Conservation (phyloP, 1,140 invertebrate species). For the Samia ricini region DNA sequence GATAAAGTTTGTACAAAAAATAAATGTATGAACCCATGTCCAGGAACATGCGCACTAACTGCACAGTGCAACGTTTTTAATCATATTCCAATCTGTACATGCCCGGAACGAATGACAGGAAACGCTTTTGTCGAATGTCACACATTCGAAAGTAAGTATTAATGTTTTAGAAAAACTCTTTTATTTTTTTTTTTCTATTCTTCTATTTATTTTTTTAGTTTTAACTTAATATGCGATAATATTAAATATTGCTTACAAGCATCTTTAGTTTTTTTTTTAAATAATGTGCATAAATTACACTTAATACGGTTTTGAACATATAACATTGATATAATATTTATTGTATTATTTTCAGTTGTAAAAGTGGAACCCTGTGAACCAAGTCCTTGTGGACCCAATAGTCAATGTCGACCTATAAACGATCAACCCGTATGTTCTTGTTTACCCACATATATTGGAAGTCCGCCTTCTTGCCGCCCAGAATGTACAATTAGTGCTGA, state of each 20-base stretch:
- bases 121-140: constrained; percentile 82
- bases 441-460: constrained; percentile 84
- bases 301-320: not conserved
- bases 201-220: not conserved
- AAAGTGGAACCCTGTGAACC: constrained; percentile 79
- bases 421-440: constrained; percentile 86
- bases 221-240: not conserved
- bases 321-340: not conserved
- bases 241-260: no score
- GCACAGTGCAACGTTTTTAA: constrained; percentile 84
- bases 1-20: constrained; percentile 83
- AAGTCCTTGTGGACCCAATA: constrained; percentile 86
- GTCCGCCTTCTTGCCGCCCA: constrained; percentile 84
- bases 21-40: constrained; percentile 86
- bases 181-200: not conserved
- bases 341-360: constrained; percentile 39
- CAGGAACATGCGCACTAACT: constrained; percentile 83
- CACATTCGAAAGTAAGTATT: constrained; percentile 46
- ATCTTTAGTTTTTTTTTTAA: no score
- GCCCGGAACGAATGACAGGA: constrained; percentile 79
- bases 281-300: no score
- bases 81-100: constrained; percentile 84
- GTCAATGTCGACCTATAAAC: constrained; percentile 82
- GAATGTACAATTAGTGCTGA: constrained; percentile 85
- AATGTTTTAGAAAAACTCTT: not conserved